Conservation (phyloP, 37 sponge, comb jelly and placozoan species). For the Hexactinellida sp. region DNA sequence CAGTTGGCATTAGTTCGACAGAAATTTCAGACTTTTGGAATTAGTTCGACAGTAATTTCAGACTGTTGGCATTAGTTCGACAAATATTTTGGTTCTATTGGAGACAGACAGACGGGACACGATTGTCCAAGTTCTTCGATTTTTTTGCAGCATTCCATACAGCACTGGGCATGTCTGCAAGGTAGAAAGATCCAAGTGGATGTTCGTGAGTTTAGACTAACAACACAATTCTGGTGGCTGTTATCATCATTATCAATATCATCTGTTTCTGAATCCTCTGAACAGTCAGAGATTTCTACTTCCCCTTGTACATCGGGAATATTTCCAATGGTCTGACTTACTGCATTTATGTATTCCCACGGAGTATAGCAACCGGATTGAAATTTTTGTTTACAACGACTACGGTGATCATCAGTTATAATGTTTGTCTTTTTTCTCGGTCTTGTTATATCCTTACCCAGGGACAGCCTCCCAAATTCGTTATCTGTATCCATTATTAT, state of each 20-base stretch:
- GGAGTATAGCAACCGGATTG: background rate
- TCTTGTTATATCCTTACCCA: background rate
- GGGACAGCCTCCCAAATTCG: background rate
- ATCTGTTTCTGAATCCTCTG: background rate
- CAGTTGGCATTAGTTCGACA: too few species aligned
- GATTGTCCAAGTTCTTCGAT: too few species aligned
- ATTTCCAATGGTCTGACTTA: background rate
- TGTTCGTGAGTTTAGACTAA: background rate
- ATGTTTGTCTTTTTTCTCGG: background rate
- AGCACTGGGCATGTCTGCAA: too few species aligned
- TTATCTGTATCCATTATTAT: background rate
- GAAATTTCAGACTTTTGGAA: too few species aligned
- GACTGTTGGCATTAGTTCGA: too few species aligned
- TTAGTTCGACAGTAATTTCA: too few species aligned
- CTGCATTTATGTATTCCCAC: background rate
- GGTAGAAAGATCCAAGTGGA: background rate
- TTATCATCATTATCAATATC: background rate
- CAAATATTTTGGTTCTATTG: too few species aligned
- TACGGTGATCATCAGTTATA: background rate
- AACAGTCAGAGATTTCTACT: background rate
- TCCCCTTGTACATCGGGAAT: too few species aligned
- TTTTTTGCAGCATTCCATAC: too few species aligned
- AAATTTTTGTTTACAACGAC: background rate
- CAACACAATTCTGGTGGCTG: background rate
- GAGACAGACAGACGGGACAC: too few species aligned